phyloP scores from a whole-genome alignment of 2,888 invertebrate genomes.

The Leptopterna dolabrata region DNA sequence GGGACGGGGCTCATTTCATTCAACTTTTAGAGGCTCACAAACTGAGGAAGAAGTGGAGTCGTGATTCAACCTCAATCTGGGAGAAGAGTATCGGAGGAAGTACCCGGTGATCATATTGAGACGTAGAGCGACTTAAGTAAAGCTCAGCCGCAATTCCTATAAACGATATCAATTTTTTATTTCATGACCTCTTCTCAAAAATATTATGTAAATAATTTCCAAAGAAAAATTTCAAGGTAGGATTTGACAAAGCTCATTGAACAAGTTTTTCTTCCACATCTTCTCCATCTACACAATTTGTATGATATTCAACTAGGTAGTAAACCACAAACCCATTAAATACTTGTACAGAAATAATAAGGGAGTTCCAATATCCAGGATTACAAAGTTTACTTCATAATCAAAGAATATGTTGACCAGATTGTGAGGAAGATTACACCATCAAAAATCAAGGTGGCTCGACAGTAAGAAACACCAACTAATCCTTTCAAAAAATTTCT shows the following conservation, averaged over 20 bases:
- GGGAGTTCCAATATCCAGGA: neutral
- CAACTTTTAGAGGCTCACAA: slow-evolving; percentile 48
- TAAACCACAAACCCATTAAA: neutral
- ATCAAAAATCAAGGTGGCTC: too few relatives aligned
- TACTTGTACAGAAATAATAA: neutral
- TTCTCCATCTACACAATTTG: slow-evolving; percentile 32
- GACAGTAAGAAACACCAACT: too few relatives aligned
- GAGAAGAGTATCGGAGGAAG: slow-evolving; percentile 38
- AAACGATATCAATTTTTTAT: slow-evolving; percentile 59
- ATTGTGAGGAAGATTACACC: too few relatives aligned
- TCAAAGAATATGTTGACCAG: too few relatives aligned
- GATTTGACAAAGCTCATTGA: neutral
- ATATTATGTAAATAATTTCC: slow-evolving; percentile 16
- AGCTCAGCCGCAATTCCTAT: slow-evolving; percentile 63
- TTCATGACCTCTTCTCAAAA: slow-evolving; percentile 44
- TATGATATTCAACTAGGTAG: neutral
- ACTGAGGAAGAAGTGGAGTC: slow-evolving; percentile 37
- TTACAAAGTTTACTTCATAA: too few relatives aligned
- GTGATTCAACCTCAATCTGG: slow-evolving; percentile 48
- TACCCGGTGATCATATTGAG: slow-evolving; percentile 49
- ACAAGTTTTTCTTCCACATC: slow-evolving; percentile 12
- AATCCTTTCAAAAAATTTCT: too few relatives aligned
- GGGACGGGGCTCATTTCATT: slow-evolving; percentile 45
- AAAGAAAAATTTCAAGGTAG: slow-evolving; percentile 5
- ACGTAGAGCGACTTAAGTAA: slow-evolving; percentile 57